Evolutionary conservation across 2,113 vertebrate species (phyloP).

Genomic region (Epinephelus moara): DNA sequence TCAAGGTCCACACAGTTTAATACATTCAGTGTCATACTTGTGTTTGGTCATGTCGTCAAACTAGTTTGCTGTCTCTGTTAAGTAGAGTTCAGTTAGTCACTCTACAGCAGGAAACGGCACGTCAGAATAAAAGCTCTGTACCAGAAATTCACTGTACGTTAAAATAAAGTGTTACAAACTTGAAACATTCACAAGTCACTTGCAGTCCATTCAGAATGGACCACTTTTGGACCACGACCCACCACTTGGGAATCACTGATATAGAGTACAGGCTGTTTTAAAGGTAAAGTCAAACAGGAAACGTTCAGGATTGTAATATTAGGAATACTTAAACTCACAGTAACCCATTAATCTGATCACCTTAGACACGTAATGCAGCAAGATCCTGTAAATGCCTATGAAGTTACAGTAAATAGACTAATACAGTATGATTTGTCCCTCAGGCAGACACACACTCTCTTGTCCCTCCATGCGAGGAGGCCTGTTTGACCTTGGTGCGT

Average conservation of each 20-base stretch:
- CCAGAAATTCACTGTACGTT: too few species aligned
- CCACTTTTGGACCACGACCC: too few species aligned
- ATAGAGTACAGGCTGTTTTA: background rate
- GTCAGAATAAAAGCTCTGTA: background rate
- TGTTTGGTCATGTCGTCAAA: too few species aligned
- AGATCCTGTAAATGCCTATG: background rate
- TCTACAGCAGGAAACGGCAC: too few species aligned
- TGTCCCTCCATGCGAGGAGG: background rate
- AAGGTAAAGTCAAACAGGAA: background rate
- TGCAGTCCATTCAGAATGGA: too few species aligned
- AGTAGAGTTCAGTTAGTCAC: too few species aligned
- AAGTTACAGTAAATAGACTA: background rate
- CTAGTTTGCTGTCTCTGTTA: too few species aligned
- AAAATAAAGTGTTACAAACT: too few species aligned
- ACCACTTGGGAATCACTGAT: too few species aligned
- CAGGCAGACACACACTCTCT: background rate
- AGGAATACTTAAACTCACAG: background rate
- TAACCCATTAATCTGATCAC: background rate
- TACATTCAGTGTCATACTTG: too few species aligned
- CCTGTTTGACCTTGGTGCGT: conserved; percentile 51
- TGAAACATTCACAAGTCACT: too few species aligned
- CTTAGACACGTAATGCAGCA: background rate
- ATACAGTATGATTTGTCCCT: background rate
- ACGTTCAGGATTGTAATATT: background rate
- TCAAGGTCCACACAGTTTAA: too few species aligned